Evolutionary conservation across 2,113 vertebrate genomes (phyloP).

Genomic region (Lagenorhynchus albirostris): DNA sequence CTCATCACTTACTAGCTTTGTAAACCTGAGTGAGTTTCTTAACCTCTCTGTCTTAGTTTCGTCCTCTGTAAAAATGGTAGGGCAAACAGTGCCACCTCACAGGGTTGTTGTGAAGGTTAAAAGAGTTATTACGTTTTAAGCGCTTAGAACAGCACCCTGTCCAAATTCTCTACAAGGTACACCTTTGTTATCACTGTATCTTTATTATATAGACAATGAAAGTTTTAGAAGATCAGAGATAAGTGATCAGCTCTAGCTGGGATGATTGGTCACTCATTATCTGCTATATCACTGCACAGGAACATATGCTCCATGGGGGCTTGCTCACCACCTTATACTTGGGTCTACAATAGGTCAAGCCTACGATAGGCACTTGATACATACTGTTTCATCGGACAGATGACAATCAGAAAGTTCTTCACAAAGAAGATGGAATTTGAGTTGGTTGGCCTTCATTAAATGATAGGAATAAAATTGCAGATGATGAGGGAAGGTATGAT

Average conservation of each 20-base stretch:
- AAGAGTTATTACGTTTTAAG: background rate
- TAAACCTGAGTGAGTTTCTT: background rate
- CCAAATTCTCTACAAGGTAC: background rate
- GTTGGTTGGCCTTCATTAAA: background rate
- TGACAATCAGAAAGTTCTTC: background rate
- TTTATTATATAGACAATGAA: background rate
- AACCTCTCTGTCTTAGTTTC: background rate
- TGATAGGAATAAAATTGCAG: background rate
- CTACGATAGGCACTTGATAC: background rate
- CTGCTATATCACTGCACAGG: background rate
- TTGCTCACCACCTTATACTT: background rate
- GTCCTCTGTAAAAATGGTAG: background rate
- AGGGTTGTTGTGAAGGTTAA: background rate
- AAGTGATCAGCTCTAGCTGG: background rate
- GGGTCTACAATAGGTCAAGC: background rate
- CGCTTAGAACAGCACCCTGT: background rate
- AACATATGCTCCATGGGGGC: background rate
- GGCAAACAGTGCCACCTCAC: background rate
- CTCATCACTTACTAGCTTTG: background rate
- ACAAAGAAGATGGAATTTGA: background rate
- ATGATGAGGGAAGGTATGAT: background rate
- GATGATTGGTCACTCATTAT: background rate
- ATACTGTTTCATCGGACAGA: background rate
- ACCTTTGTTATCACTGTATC: background rate
- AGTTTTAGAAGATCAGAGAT: background rate